A percentile compares a stretch with the other conserved stretches of the same genome.
Evolutionary conservation across 2,113 vertebrate genomes (phyloP).

Genomic region (Lontra canadensis): DNA sequence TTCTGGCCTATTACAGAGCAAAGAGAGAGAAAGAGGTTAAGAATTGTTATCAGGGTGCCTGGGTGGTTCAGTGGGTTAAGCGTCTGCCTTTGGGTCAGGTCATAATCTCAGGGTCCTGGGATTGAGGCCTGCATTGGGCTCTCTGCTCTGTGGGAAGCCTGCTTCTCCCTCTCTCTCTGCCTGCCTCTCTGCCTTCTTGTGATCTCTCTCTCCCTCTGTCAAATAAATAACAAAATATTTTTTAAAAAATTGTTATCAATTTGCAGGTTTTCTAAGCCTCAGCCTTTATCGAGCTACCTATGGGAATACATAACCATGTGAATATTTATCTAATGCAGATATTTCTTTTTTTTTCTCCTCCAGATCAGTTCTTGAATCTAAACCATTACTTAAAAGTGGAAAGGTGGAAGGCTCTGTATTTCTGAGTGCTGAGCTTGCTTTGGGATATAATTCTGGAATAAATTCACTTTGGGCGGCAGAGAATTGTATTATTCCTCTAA

Average conservation of each 20-base stretch:
- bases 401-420: not conserved
- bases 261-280: not conserved
- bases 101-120: too few relatives aligned
- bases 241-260: not conserved
- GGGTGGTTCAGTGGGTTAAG: too few relatives aligned
- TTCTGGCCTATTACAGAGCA: not conserved
- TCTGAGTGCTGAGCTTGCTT: not conserved
- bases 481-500: not conserved
- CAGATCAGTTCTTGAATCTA: constrained; percentile 6
- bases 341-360: not conserved
- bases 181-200: too few relatives aligned
- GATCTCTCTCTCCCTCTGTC: too few relatives aligned
- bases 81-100: too few relatives aligned
- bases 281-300: not conserved
- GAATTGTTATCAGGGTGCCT: not conserved
- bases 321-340: not conserved
- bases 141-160: too few relatives aligned
- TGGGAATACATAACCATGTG: not conserved
- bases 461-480: not conserved
- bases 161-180: too few relatives aligned
- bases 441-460: not conserved
- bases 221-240: too few relatives aligned
- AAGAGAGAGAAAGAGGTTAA: not conserved
- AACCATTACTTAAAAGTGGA: not conserved
- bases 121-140: too few relatives aligned